These are phyloP conservation scores for Chalcis sispes DNA, from an alignment of 2,888 invertebrate genomes.

Conservation along the genomic window DNA sequence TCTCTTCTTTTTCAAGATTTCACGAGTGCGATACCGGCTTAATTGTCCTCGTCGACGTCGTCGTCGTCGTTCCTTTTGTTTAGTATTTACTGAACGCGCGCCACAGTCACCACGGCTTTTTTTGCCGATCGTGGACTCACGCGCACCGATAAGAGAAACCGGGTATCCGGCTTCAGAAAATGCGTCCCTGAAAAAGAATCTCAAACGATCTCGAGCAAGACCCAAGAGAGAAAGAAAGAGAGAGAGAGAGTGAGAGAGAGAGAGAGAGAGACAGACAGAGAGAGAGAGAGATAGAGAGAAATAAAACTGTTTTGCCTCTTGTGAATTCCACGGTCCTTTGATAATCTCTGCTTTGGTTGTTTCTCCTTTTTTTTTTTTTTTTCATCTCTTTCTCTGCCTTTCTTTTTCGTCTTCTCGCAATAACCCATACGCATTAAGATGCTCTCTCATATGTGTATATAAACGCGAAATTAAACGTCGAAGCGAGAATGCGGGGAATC, in stretches of 20 bases:
- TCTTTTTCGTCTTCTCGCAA: neutral
- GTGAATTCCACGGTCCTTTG: constrained; percentile 29
- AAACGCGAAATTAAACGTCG: neutral
- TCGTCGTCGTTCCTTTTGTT: constrained; percentile 14
- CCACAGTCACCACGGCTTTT: constrained; percentile 16
- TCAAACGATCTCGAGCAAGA: no score
- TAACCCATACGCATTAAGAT: neutral
- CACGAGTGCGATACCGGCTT: constrained; percentile 29
- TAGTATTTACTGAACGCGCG: no score
- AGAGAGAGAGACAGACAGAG: neutral
- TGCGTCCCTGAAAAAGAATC: constrained; percentile 37
- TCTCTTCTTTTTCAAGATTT: constrained; percentile 22
- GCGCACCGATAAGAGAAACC: constrained; percentile 36
- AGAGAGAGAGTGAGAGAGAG: neutral
- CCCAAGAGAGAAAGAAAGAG: neutral
- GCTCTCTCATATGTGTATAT: neutral
- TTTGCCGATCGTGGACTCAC: constrained; percentile 35
- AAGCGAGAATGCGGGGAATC: constrained; percentile 52
- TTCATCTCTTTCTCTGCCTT: neutral
- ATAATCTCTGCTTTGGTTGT: constrained; percentile 17
- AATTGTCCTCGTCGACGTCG: constrained; percentile 44
- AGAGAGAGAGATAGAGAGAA: neutral
- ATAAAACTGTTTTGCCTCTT: constrained; percentile 1
- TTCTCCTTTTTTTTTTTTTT: neutral
- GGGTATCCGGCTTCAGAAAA: constrained; percentile 50